Evolutionary conservation across 1,140 invertebrate species (phyloP), one percentile per base, ranked within the genome.

Genomic region (Wasmannia auropunctata): DNA sequence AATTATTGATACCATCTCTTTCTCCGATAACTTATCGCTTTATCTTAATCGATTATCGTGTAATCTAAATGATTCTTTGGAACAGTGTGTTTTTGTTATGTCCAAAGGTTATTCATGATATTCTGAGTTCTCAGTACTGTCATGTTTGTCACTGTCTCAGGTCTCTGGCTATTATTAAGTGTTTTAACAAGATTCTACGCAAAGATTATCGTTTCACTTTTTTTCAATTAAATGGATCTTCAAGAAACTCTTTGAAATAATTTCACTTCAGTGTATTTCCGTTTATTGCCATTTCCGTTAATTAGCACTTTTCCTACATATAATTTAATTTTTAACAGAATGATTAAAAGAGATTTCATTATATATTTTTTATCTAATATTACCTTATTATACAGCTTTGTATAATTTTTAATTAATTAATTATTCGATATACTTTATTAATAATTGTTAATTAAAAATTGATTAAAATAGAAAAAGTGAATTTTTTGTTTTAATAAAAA

Each of bases 21-120:
- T 58, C 37, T 67, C 34, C 37, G 60, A 85, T 80, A 80, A 80
- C 75, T 65, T 85, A 85, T 85, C 75, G 7, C 2, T 54, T 67
- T 80, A 80, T 65, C 72, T 76, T 51, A 65, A 1, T 16, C n/a
- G 65, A 81, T 81, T 72, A 22, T 58, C 46, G 19, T 25, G 3
- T 0, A n/a, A 46, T 83, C 19, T 34, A 46, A 72, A 58, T n/a
- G 37, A 19, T 22, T 43, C 31, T 28, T 58, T 3, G n/a, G n/a
- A 83, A 74, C 37, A 69, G 6, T 11, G 25, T 43, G 1, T 43
- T 81, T 54, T 65, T 22, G 16, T 49, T 69, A 4, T 6, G 31
- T 54, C 14, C 31, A 28, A 19, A 67, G 34, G 56, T 62, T 31
- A 63, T 22, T 77, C 25, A 31, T 8, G 40, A 63, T 77, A 77